Evolutionary conservation across 1,140 invertebrate genomes (phyloP).

Genomic region (Cyrtorhinus lividipennis): DNA sequence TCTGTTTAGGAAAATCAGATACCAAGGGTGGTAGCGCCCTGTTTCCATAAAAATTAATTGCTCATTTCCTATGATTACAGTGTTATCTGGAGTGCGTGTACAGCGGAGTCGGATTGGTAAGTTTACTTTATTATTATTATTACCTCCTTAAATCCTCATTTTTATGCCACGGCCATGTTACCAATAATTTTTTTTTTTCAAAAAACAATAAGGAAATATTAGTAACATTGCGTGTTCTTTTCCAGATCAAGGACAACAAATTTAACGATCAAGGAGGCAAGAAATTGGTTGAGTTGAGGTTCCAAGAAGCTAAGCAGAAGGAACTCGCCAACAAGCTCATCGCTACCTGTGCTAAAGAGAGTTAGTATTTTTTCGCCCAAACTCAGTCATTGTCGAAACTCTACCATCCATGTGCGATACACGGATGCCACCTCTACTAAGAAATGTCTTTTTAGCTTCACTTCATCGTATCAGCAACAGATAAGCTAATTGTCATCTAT

Average conservation of each 20-base stretch:
- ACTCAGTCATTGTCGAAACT: not conserved
- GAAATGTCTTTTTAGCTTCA: too few species aligned
- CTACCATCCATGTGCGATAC: not conserved
- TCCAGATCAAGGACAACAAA: slow-evolving; percentile 40
- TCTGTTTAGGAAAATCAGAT: too few species aligned
- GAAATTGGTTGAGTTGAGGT: slow-evolving; percentile 43
- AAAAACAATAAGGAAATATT: not conserved
- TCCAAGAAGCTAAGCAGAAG: slow-evolving; percentile 40
- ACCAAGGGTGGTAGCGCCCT: too few species aligned
- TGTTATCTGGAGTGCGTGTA: not conserved
- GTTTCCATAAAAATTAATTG: not conserved
- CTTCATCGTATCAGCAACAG: too few species aligned
- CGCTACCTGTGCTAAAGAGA: slow-evolving; percentile 38
- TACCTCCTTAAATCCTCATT: not conserved
- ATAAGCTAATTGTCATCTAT: too few species aligned
- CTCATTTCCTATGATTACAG: not conserved
- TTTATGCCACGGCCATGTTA: not conserved
- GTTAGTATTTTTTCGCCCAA: slow-evolving; percentile 1
- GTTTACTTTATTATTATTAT: not conserved
- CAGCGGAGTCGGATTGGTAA: not conserved
- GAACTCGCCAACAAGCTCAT: slow-evolving; percentile 35
- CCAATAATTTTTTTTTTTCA: not conserved
- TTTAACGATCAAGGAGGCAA: slow-evolving; percentile 55
- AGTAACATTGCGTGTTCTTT: not conserved
- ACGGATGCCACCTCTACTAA: too few species aligned